A percentile compares a stretch with the other conserved stretches of the same genome.
phyloP scores from a whole-genome alignment of 2,113 vertebrate species.

The Engystomops pustulosus region DNA sequence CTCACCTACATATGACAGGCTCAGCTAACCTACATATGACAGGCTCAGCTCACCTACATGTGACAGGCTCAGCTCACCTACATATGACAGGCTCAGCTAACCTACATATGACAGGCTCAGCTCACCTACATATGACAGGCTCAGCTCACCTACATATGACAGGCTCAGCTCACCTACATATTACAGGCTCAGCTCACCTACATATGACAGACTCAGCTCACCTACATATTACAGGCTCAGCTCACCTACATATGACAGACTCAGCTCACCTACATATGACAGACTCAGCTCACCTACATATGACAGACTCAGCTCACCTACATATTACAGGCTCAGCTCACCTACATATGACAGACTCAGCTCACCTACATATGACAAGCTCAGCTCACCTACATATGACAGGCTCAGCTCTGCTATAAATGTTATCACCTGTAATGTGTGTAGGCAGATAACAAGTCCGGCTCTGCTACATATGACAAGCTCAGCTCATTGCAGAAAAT shows the following conservation, averaged over 20 bases:
- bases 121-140: not conserved
- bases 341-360: not conserved
- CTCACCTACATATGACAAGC: not conserved
- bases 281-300: too few species aligned
- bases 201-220: too few species aligned
- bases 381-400: not conserved
- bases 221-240: too few species aligned
- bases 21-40: not conserved
- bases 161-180: not conserved
- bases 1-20: not conserved
- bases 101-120: not conserved
- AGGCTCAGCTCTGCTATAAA: not conserved
- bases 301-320: not conserved
- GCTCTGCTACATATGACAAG: not conserved
- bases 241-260: not conserved
- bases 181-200: not conserved
- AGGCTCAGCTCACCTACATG: not conserved
- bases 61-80: not conserved
- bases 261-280: not conserved
- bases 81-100: not conserved
- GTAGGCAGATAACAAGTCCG: not conserved
- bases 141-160: not conserved
- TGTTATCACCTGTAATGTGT: too few species aligned
- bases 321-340: not conserved
- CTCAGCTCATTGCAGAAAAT: not conserved